Evolutionary conservation across 2,888 invertebrate species (phyloP), one percentile per base, ranked within the genome.

Genomic region (Drosophila hamatofila): DNA sequence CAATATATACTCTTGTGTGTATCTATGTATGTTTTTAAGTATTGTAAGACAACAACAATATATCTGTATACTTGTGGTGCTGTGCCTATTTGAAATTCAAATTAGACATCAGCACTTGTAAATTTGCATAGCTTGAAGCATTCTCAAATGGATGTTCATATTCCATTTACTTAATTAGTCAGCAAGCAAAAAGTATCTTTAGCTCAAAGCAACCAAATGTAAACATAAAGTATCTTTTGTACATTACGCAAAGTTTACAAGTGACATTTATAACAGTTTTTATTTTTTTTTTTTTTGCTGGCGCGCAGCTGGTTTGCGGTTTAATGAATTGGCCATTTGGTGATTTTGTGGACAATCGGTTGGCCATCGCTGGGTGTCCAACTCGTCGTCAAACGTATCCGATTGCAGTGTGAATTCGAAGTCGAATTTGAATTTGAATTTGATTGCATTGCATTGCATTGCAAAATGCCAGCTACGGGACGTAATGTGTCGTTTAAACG

Each of bases 71-170:
- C 64, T 77, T 68, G 49, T 42, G 23, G 46, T 48, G 52, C 68
- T 65, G 72, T 67, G 88, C 52, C 88, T 80, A 73, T 84, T 84
- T 84, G 89, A 89, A 89, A 89, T 84, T 89, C 84, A 86, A 84
- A 84, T 84, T 84, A 89, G 89, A 86, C 89, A 84, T 86, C 84
- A 78, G 89, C 78, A 83, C 79, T 78, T 78, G 75, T 66, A 89
- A 89, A 89, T 83, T 83, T 84, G 89, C 89, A 84, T 87, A 76
- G 81, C 75, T 74, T 75, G 61, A 75, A 72, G 72, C 73, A 72
- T 78, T 75, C 75, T 63, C 69, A 80, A 80, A 72, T 75, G 59
- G 70, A 55, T 70, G 72, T 60, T 54, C 55, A 51, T 51, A 51
- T 51, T 51, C 51, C 51, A 54, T 66, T 84, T 80, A 62, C 73